A percentile compares a stretch with the other conserved stretches of the same genome.
Conservation (phyloP, 2,797 vertebrate species). For the Parauchenoglanis ngamensis region DNA sequence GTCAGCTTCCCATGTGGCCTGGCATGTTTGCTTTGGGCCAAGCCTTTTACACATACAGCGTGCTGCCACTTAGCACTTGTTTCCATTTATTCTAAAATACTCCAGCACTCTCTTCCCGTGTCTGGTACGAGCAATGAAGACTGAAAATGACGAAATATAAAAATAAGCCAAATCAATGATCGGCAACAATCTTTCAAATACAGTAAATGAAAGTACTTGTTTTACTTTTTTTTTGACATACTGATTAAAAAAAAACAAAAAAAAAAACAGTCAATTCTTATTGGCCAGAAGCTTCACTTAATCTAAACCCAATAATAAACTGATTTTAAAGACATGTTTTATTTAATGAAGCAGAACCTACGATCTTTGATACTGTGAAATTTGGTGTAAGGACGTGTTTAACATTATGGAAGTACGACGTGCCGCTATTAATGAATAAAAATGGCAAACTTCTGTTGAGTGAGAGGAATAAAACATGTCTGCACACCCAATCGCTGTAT, state of each 20-base stretch:
- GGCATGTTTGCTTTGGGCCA: slow-evolving; percentile 48
- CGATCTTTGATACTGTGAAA: neutral
- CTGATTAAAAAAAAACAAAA: too few species aligned
- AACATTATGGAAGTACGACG: neutral
- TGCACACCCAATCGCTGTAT: neutral
- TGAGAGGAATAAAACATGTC: neutral
- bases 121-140: neutral
- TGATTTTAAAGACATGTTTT: neutral
- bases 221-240: neutral
- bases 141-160: neutral
- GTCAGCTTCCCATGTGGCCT: slow-evolving; percentile 64
- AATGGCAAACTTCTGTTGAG: neutral
- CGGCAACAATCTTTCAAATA: neutral
- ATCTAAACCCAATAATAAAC: neutral
- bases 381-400: neutral
- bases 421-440: neutral
- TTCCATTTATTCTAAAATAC: neutral
- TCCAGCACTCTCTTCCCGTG: neutral
- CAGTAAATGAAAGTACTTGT: neutral
- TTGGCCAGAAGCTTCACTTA: neutral
- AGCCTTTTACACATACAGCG: slow-evolving; percentile 50
- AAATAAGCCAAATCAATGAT: neutral
- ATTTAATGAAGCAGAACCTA: neutral
- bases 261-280: neutral
- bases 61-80: neutral